Conservation (phyloP, 2,888 invertebrate species). For the Melanophora roralis region DNA sequence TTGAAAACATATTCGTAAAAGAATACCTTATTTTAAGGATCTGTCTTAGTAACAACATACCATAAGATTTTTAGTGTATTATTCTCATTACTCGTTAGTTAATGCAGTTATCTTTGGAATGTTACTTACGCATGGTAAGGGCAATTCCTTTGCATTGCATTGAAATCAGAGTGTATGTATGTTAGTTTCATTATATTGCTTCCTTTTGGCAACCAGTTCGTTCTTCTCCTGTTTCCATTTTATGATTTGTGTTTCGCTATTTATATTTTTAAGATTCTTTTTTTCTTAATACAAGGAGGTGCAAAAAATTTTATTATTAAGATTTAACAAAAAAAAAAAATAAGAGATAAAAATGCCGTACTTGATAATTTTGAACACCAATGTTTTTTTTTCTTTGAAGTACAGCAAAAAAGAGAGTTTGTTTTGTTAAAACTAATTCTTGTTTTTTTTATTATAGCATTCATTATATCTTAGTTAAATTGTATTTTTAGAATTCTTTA, state of each 20-base stretch:
- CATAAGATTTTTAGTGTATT: slow-evolving; percentile 31
- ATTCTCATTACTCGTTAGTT: slow-evolving; percentile 27
- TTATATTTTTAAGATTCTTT: slow-evolving; percentile 21
- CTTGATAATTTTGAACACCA: too few species aligned
- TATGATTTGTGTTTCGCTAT: slow-evolving; percentile 35
- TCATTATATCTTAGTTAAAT: too few species aligned
- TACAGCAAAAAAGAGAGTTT: too few species aligned
- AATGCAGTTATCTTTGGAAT: slow-evolving; percentile 55
- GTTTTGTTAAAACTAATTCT: too few species aligned
- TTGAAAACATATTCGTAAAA: not conserved
- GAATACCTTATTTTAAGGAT: not conserved
- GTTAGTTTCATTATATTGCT: slow-evolving; percentile 26
- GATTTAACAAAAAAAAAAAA: too few species aligned
- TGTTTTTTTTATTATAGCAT: too few species aligned
- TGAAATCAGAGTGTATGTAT: not conserved
- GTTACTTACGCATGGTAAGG: slow-evolving; percentile 39
- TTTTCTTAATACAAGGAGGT: slow-evolving; percentile 14
- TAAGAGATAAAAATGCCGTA: too few species aligned
- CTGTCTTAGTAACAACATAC: not conserved
- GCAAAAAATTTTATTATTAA: too few species aligned
- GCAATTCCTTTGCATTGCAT: slow-evolving; percentile 36
- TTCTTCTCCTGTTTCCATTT: not conserved
- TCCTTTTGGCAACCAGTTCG: slow-evolving; percentile 39
- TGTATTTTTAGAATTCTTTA: too few species aligned
- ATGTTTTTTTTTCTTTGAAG: too few species aligned